Evolutionary conservation across 2,888 invertebrate genomes (phyloP), one percentile per base, ranked within the genome.

Genomic region (Asteroscopus sphinx): DNA sequence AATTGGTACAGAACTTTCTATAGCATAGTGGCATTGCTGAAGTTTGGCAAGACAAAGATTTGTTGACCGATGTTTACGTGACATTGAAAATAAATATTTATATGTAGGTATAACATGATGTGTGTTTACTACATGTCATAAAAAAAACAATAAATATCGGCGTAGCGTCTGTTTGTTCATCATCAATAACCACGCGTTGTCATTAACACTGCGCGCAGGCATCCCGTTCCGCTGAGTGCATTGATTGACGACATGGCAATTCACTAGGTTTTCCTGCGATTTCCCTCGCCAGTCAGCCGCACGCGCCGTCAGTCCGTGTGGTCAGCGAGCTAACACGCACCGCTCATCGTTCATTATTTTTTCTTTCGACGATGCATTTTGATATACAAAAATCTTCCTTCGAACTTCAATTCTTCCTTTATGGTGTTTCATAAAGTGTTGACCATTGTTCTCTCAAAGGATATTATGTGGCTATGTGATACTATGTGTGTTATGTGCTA

Each of bases 341-440:
- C 77, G 63, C 69, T 80, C 81, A 72, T 74, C 68, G 67, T 77
- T 73, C 55, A 67, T 62, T 54, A 62, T 62, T 60, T 65, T 72
- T 73, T 75, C 69, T 76, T 75, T 73, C 80, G 86, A 92, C 91
- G 88, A 94, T 94, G 94, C 94, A 94, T 93, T 94, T 89, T 89
- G 94, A 93, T 79, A 88, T 92, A 77, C 85, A 86, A 82, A 83
- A 87, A 74, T 75, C 70, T 73, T 68, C 74, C 76, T 82, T 80
- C 80, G 75, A 76, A 79, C 79, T 81, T 77, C 76, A 81, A 81
- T 78, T 83, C 81, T 79, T 81, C 82, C 82, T 86, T 83, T 85
- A 83, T 83, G 80, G 77, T 81, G 78, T 75, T 67, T 68, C 82
- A 84, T 82, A 84, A 83, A 87, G 87, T 85, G 85, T 83, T 78